phyloP scores from a whole-genome alignment of 2,113 vertebrate species.

The Pachycephala philippinensis region DNA sequence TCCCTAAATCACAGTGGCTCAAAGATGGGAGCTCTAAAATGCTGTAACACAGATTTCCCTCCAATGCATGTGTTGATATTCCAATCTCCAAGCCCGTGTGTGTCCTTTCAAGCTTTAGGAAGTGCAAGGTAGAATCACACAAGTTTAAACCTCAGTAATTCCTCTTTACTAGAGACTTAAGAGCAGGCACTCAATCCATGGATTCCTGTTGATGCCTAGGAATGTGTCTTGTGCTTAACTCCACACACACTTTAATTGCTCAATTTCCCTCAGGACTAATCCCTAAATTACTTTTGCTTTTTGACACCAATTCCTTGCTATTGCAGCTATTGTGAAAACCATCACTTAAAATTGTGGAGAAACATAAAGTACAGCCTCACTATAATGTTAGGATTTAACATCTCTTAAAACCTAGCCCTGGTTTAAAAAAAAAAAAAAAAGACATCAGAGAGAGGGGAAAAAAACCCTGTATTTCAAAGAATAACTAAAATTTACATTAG shows the following conservation, averaged over 20 bases:
- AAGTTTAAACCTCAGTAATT: not conserved
- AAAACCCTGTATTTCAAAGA: not conserved
- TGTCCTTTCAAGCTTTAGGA: not conserved
- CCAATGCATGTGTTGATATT: accelerated
- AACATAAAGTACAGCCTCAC: not conserved
- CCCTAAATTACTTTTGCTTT: conserved; percentile 10
- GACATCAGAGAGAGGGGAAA: not conserved
- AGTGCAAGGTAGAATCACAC: not conserved
- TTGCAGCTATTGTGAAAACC: conserved; percentile 12
- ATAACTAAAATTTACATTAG: not conserved
- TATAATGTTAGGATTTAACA: not conserved
- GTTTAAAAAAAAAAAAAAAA: not conserved
- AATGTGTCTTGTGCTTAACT: not conserved
- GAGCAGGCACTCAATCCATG: not conserved
- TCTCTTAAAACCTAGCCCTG: not conserved
- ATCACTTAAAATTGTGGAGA: not conserved
- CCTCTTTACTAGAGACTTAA: not conserved
- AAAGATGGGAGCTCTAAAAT: not conserved
- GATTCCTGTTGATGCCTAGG: not conserved
- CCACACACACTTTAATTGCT: not conserved
- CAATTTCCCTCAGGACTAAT: not conserved
- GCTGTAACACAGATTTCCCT: not conserved
- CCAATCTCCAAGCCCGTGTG: accelerated
- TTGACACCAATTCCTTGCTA: conserved; percentile 1
- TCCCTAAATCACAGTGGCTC: not conserved